Conservation (phyloP, 2,888 invertebrate species). For the Tortricodes alternella region DNA sequence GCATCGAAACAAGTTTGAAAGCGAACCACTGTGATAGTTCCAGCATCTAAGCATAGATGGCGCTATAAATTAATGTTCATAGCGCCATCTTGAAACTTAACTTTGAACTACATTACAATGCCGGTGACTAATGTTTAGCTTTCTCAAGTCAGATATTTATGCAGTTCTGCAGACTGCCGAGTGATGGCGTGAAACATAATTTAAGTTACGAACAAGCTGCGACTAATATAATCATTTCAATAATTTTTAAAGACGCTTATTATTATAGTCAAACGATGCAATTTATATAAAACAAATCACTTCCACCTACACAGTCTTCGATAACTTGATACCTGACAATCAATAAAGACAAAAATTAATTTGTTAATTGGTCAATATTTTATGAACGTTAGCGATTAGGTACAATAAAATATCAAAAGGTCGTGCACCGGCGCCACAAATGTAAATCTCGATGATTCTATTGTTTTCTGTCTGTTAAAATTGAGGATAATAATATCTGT, state of each 20-base stretch:
- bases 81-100: conserved; percentile 2
- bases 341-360: conserved; percentile 26
- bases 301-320: conserved; percentile 15
- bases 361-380: conserved; percentile 27
- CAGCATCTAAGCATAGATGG: not conserved
- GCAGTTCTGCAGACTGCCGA: not conserved
- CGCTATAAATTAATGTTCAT: not conserved
- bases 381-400: conserved; percentile 15
- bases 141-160: not conserved
- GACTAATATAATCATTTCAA: not conserved
- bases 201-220: not conserved
- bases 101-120: not conserved
- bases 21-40: not conserved
- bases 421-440: conserved; percentile 55
- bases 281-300: conserved; percentile 14
- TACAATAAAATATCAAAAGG: conserved; percentile 35
- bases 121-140: not conserved
- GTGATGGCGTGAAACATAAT: conserved; percentile 5
- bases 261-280: not conserved
- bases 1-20: not conserved
- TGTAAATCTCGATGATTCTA: conserved; percentile 47
- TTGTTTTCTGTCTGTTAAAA: conserved; percentile 29
- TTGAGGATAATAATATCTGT: not conserved
- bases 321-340: conserved; percentile 22
- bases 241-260: not conserved